Conservation (phyloP, 2,113 vertebrate species). For the Rousettus leschenaultii region DNA sequence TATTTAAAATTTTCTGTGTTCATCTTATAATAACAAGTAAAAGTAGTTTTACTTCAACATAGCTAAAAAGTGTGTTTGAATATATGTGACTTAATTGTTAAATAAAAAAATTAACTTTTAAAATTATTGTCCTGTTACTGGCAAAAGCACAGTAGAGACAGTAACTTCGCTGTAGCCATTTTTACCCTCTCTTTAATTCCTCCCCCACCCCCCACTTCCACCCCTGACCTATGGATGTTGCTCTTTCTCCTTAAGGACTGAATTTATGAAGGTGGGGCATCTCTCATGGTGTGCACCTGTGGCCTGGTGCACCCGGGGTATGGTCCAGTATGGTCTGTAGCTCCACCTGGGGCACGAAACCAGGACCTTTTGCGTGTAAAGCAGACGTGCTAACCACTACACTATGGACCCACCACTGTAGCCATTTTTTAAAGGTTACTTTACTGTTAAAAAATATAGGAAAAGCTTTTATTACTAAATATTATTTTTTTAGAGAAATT, state of each 20-base stretch:
- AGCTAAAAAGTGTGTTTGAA: neutral
- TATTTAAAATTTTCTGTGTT: neutral
- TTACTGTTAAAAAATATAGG: neutral
- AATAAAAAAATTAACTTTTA: slow-evolving; percentile 17
- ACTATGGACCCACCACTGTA: no score
- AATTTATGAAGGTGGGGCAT: no score
- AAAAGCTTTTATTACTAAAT: neutral
- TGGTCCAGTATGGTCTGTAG: no score
- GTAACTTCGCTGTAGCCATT: neutral
- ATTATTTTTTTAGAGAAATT: neutral
- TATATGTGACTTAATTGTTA: neutral
- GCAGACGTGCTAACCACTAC: no score
- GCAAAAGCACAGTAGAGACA: neutral
- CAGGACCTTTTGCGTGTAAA: no score
- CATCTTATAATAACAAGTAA: neutral
- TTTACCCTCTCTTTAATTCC: no score
- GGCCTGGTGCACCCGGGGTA: no score
- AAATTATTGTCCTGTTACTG: neutral
- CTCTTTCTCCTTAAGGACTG: no score
- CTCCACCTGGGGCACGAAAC: no score
- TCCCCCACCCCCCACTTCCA: no score
- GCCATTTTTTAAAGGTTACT: neutral
- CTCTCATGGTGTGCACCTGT: no score
- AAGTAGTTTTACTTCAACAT: slow-evolving; percentile 1
- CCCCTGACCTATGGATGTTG: no score